A percentile compares a stretch with the other conserved stretches of the same genome.
Conservation (phyloP, 2,797 vertebrate genomes). For the Rallus crepitans region DNA sequence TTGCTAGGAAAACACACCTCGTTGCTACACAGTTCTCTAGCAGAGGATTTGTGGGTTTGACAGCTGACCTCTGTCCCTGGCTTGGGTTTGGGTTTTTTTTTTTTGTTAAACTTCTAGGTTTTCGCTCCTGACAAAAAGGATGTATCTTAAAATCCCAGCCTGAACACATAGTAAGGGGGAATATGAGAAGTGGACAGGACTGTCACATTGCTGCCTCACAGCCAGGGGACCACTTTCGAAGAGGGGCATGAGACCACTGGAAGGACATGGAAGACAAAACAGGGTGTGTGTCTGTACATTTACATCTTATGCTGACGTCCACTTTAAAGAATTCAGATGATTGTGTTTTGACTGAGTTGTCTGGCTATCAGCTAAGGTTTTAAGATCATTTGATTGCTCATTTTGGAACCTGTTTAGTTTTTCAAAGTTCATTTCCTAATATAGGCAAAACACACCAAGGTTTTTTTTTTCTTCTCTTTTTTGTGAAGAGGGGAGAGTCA, state of each 20-base stretch:
- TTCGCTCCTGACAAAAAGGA: not conserved
- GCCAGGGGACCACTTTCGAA: not conserved
- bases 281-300: fast-evolving
- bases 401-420: not conserved
- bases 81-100: too few species aligned
- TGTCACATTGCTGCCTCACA: not conserved
- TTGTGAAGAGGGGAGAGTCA: not conserved
- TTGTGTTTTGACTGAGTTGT: not conserved
- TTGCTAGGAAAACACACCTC: not conserved
- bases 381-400: not conserved
- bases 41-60: not conserved
- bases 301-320: not conserved
- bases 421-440: not conserved
- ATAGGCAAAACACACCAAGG: not conserved
- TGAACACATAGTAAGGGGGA: not conserved
- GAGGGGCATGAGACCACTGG: not conserved
- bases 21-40: not conserved
- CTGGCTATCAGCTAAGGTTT: not conserved
- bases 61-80: not conserved
- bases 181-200: fast-evolving
- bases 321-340: not conserved
- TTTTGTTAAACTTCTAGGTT: not conserved
- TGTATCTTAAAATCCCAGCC: not conserved
- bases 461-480: not conserved
- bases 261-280: not conserved